Percentiles rank a stretch among this genome's conserved stretches.
phyloP scores from a whole-genome alignment of 2,113 vertebrate genomes.

The Dasypus novemcinctus region DNA sequence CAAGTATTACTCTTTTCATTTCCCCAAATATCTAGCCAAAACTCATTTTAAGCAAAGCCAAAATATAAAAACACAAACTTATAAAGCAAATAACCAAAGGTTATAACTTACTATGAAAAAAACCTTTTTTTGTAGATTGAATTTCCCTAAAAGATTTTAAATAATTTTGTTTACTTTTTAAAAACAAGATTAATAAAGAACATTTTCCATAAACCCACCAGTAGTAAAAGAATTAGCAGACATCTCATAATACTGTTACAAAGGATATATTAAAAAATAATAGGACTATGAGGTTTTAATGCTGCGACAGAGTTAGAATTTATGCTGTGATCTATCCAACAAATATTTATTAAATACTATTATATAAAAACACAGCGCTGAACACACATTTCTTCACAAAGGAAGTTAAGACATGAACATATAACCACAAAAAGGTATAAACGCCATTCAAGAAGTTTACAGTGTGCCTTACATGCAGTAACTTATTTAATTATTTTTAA shows the following conservation, averaged over 20 bases:
- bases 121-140: not conserved
- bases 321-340: not conserved
- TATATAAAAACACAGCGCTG: too few species aligned
- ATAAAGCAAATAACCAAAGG: not conserved
- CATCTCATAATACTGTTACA: not conserved
- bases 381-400: not conserved
- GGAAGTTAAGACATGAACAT: not conserved
- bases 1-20: not conserved
- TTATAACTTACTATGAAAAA: not conserved
- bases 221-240: not conserved
- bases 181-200: not conserved
- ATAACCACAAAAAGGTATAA: not conserved
- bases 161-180: not conserved
- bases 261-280: not conserved
- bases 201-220: not conserved
- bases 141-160: not conserved
- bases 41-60: slow-evolving; percentile 24
- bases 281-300: not conserved
- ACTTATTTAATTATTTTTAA: not conserved
- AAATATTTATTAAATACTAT: not conserved
- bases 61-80: not conserved
- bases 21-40: not conserved
- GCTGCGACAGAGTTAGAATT: not conserved
- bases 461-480: not conserved
- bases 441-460: not conserved